These are phyloP conservation scores for Hirtodrosophila confusa DNA, from an alignment of 2,888 invertebrate species.

Conservation along the genomic window DNA sequence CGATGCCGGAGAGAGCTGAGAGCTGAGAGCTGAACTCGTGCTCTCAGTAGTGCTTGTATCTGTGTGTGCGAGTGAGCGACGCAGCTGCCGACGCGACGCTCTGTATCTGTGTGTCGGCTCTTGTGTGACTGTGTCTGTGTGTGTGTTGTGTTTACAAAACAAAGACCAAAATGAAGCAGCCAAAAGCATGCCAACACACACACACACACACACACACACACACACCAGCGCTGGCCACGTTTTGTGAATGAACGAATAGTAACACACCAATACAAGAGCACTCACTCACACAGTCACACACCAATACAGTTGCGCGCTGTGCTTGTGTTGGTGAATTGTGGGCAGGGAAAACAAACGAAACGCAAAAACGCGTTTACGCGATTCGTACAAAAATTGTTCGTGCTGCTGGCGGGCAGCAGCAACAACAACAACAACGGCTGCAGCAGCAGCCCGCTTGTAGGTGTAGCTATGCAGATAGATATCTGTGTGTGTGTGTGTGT, in stretches of 20 bases:
- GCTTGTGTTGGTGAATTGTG: constrained; percentile 78
- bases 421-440: constrained; percentile 26
- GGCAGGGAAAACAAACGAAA: constrained; percentile 83
- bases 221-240: constrained; percentile 42
- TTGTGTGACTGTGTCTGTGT: constrained; percentile 20
- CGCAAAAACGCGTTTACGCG: constrained; percentile 83
- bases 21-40: constrained; percentile 32
- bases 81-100: constrained; percentile 61
- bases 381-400: constrained; percentile 82
- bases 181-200: constrained; percentile 68
- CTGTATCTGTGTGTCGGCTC: constrained; percentile 13
- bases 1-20: constrained; percentile 13
- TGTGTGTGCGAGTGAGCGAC: constrained; percentile 40
- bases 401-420: constrained; percentile 50
- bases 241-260: constrained; percentile 81
- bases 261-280: constrained; percentile 59
- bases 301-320: constrained; percentile 20
- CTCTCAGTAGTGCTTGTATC: constrained; percentile 41
- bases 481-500: constrained; percentile 14
- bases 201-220: constrained; percentile 35
- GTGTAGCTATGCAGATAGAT: constrained; percentile 62
- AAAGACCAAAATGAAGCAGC: constrained; percentile 63
- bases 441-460: constrained; percentile 56
- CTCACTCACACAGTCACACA: constrained; percentile 36
- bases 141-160: constrained; percentile 75